Base-by-base conservation (phyloP, 2,888 invertebrate species). In the Epiblema foenella region DNA sequence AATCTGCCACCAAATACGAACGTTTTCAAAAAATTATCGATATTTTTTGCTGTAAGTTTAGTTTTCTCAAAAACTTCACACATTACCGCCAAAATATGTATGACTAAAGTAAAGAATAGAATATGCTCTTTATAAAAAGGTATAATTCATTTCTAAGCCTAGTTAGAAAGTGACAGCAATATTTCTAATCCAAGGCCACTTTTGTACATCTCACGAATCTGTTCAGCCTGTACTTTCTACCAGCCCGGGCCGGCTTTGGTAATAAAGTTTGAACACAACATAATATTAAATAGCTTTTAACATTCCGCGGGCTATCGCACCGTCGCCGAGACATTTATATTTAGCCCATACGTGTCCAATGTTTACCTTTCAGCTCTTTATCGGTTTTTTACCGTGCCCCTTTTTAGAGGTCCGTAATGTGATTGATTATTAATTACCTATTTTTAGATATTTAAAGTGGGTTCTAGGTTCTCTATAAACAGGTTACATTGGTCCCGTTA, bases 231-330 rank as follows among this genome's bases (percentile, higher is more conserved):
- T 72, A 86, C 81, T 88, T 85, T 76, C 82, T 29, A 1, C 59
- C 46, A 67, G 15, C 29, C 82, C 72, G 2, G 70, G 76, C 81
- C 56, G 3, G 46, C 56, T 62, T 68, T 79, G 78, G 82, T 92
- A 93, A 92, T 93, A 91, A 93, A 93, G 91, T 92, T 90, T 88
- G 92, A 90, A 91, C 89, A 87, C 86, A 91, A 93, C 93, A 93
- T 93, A 92, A 93, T 93, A 93, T 94, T 94, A 94, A 94, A 93
- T 93, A 93, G 93, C 94, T 94, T 93, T 94, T 93, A 93, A 94
- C 93, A 93, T 94, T 93, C 93, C 89, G 74, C 65, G 20, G 73
- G 80, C 77, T 91, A 93, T 93, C 93, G 46, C n/a, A n/a, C 90
- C 89, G 91, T 88, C 84, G 79, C 81, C 76, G 82, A 88, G 92